Evolutionary conservation across 2,888 invertebrate species (phyloP).

Genomic region (Epirrhoe alternata): DNA sequence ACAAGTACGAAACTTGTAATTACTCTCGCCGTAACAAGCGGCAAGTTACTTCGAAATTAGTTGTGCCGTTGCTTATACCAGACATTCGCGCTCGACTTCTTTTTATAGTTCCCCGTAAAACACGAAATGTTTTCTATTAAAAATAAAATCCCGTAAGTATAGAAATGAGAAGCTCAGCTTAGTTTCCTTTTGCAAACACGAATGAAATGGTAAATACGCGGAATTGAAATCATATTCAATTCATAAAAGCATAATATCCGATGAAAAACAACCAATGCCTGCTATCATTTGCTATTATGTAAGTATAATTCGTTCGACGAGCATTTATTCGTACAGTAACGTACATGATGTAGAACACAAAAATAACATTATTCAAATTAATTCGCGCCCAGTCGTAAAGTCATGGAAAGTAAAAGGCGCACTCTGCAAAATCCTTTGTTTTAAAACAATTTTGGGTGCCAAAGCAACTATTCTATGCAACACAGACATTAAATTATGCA

Average conservation of each 20-base stretch:
- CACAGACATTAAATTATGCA: neutral
- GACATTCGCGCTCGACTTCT: conserved; percentile 36
- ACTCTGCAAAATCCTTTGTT: conserved; percentile 32
- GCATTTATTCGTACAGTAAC: neutral
- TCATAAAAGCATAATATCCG: conserved; percentile 8
- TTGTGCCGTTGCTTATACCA: conserved; percentile 44
- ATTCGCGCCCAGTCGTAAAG: neutral
- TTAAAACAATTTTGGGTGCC: conserved; percentile 30
- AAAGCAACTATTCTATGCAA: conserved; percentile 34
- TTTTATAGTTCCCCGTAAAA: conserved; percentile 31
- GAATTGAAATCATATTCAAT: conserved; percentile 14
- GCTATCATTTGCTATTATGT: conserved; percentile 3
- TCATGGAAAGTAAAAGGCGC: conserved; percentile 13
- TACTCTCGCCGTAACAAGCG: conserved; percentile 52
- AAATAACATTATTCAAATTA: conserved; percentile 8
- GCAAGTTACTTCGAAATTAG: conserved; percentile 51
- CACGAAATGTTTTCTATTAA: conserved; percentile 18
- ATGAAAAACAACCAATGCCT: conserved; percentile 6
- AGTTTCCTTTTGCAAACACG: conserved; percentile 4
- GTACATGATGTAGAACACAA: neutral
- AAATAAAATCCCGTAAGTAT: conserved; percentile 16
- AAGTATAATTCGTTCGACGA: neutral
- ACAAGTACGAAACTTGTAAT: conserved; percentile 61
- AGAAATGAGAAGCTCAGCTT: conserved; percentile 13
- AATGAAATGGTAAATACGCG: conserved; percentile 12